These are phyloP conservation scores for Aleadryas rufinucha DNA, from an alignment of 2,113 vertebrate species.

Conservation along the genomic window DNA sequence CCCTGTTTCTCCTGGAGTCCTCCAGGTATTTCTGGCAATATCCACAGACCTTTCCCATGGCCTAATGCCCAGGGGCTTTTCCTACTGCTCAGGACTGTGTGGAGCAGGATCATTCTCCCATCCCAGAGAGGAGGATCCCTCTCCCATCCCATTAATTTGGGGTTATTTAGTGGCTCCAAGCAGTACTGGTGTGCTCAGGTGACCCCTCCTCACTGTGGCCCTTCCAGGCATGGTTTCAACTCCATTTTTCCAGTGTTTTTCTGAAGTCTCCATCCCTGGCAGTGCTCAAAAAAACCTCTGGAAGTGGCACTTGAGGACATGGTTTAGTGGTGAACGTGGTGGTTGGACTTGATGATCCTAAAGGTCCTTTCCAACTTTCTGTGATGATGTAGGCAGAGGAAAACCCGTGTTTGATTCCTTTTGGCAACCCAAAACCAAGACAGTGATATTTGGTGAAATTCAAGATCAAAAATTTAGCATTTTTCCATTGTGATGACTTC, in stretches of 20 bases:
- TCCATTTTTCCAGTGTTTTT: neutral
- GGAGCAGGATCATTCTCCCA: neutral
- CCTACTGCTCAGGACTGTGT: neutral
- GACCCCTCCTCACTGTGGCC: neutral
- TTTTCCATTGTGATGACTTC: neutral
- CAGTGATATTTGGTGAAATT: neutral
- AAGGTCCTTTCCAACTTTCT: neutral
- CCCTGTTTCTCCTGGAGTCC: neutral
- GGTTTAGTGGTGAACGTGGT: neutral
- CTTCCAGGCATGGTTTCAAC: neutral
- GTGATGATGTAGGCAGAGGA: neutral
- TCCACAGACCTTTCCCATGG: neutral
- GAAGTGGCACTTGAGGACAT: neutral
- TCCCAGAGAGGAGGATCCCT: neutral
- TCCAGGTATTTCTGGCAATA: neutral
- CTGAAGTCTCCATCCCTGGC: neutral
- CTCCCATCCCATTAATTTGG: neutral
- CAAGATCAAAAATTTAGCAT: accelerated
- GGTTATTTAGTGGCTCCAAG: neutral
- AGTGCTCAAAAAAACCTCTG: neutral
- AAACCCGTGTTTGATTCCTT: neutral
- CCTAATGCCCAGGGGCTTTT: neutral
- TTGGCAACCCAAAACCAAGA: neutral
- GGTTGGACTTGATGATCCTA: neutral
- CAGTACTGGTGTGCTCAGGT: accelerated